These are phyloP conservation scores for Manduca sexta DNA, from an alignment of 1,140 invertebrate species.

Conservation along the genomic window DNA sequence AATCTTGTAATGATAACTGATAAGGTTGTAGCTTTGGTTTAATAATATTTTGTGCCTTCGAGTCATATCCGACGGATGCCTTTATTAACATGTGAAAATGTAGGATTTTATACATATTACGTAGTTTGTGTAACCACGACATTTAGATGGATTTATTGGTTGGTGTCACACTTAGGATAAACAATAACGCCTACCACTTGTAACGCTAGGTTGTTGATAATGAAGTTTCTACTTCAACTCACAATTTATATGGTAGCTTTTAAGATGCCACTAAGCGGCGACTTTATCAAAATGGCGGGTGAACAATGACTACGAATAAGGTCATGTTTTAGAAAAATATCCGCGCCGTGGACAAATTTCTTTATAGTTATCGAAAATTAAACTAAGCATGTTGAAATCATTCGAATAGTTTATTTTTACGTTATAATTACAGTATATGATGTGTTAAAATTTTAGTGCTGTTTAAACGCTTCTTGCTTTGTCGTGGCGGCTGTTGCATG, in stretches of 20 bases:
- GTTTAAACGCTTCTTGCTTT: constrained; percentile 50
- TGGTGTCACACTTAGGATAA: constrained; percentile 3
- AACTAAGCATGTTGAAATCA: constrained; percentile 56
- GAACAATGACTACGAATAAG: no score
- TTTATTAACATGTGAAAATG: constrained; percentile 40
- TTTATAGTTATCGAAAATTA: not conserved
- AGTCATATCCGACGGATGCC: constrained; percentile 64
- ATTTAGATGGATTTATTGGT: constrained; percentile 26
- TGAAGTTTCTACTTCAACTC: not conserved
- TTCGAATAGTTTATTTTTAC: constrained; percentile 69
- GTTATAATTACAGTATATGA: constrained; percentile 41
- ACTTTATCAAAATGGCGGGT: no score
- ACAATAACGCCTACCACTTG: not conserved
- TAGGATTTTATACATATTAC: constrained; percentile 49
- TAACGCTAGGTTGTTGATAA: no score
- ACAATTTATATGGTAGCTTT: constrained; percentile 2
- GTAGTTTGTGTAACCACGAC: constrained; percentile 23
- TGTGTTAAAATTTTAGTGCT: constrained; percentile 52
- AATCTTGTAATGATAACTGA: constrained; percentile 14
- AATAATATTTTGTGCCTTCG: constrained; percentile 64
- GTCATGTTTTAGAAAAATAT: no score
- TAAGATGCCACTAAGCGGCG: not conserved
- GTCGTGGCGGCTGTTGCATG: constrained; percentile 27
- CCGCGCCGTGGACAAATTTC: not conserved
- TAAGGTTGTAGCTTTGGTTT: constrained; percentile 26